Conservation (phyloP, 2,113 vertebrate species). For the Barbus barbus region DNA sequence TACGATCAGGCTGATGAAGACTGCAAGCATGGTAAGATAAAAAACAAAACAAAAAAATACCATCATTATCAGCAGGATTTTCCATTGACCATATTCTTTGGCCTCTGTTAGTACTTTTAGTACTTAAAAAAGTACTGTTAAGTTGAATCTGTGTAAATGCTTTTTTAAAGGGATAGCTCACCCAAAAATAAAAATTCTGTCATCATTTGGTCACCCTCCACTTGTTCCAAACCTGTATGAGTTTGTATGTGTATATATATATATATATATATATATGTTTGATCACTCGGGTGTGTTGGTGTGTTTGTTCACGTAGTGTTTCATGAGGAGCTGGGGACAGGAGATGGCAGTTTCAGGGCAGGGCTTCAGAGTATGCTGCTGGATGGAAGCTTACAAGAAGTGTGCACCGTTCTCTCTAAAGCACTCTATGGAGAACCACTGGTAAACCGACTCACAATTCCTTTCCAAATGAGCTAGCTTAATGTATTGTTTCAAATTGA, state of each 20-base stretch:
- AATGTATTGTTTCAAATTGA: background rate
- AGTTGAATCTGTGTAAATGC: no score
- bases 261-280: background rate
- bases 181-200: background rate
- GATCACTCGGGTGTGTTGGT: slow-evolving; percentile 34
- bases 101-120: no score
- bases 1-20: slow-evolving; percentile 99
- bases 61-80: no score
- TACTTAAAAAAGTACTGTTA: no score
- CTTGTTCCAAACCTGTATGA: background rate
- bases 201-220: background rate
- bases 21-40: slow-evolving; percentile 91
- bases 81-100: no score
- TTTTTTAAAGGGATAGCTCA: background rate
- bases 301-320: slow-evolving; percentile 77
- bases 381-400: slow-evolving; percentile 93
- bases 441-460: slow-evolving; percentile 76
- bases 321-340: slow-evolving; percentile 87
- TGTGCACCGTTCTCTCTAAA: slow-evolving; percentile 91
- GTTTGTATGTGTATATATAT: background rate
- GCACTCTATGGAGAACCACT: slow-evolving; percentile 94
- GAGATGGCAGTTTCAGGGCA: slow-evolving; percentile 85
- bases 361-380: slow-evolving; percentile 90
- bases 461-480: background rate
- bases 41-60: no score